A percentile compares a stretch with the other conserved stretches of the same genome.
Conservation (phyloP, 2,113 vertebrate genomes). For the Siniperca chuatsi region DNA sequence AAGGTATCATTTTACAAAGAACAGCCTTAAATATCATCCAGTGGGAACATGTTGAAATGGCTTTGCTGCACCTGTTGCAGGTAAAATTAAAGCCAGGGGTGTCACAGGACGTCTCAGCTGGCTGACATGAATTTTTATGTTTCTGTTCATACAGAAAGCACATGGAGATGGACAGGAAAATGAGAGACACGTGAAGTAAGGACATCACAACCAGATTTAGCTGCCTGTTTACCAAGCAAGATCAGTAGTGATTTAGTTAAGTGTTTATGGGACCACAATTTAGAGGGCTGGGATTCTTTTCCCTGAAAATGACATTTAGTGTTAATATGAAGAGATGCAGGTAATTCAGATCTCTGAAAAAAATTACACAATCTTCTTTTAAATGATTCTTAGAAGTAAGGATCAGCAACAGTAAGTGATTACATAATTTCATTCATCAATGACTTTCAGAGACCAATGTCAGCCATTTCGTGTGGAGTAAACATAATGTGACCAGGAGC, state of each 20-base stretch:
- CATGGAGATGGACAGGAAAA: not conserved
- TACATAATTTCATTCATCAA: conserved; percentile 30
- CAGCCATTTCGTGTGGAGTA: conserved; percentile 20
- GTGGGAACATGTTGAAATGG: conserved; percentile 5
- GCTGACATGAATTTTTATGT: not conserved
- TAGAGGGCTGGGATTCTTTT: not conserved
- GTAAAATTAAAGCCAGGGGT: conserved; percentile 11
- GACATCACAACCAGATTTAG: not conserved
- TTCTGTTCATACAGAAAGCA: not conserved
- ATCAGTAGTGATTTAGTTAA: not conserved
- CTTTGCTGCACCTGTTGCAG: conserved; percentile 19
- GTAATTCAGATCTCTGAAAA: not conserved
- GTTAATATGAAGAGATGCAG: not conserved
- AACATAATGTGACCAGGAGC: conserved; percentile 51
- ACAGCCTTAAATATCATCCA: conserved; percentile 14
- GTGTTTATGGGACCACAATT: not conserved
- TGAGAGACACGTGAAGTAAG: not conserved
- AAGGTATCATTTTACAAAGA: conserved; percentile 31
- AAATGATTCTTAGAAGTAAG: not conserved
- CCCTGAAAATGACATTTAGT: not conserved
- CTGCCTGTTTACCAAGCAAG: not conserved
- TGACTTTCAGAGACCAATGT: conserved; percentile 28
- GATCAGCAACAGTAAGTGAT: conserved; percentile 14
- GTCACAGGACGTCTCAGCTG: not conserved
- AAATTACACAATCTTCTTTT: not conserved